A percentile compares a stretch with the other conserved stretches of the same genome.
Conservation (phyloP, 2,888 invertebrate genomes). For the Drosophila niveifrons region DNA sequence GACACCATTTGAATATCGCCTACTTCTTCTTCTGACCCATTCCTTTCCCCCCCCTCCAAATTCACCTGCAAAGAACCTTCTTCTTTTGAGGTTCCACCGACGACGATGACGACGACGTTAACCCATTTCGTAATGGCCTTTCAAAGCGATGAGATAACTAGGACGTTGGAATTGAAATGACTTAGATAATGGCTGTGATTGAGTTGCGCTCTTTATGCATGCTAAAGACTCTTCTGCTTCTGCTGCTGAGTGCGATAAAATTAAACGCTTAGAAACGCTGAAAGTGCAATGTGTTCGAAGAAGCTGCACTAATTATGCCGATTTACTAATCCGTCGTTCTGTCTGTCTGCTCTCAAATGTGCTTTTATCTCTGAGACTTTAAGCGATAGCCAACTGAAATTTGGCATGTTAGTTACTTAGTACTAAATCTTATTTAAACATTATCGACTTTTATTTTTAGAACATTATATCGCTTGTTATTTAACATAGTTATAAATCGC, state of each 20-base stretch:
- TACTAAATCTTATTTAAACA: no score
- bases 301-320: no score
- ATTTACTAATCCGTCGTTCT: no score
- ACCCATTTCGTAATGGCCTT: conserved; percentile 12
- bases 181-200: background rate
- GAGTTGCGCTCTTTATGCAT: background rate
- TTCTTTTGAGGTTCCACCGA: conserved; percentile 18
- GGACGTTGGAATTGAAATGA: conserved; percentile 15
- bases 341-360: no score
- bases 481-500: no score
- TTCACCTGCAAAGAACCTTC: conserved; percentile 26
- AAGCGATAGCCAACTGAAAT: no score
- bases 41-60: conserved; percentile 1
- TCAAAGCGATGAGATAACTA: conserved; percentile 10
- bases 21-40: background rate
- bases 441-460: no score
- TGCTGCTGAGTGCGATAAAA: background rate
- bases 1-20: conserved; percentile 9
- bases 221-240: background rate
- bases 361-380: no score
- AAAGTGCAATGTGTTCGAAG: no score
- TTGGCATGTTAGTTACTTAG: no score
- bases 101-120: conserved; percentile 4
- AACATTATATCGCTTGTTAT: no score
- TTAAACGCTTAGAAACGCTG: no score